Evolutionary conservation across 2,888 invertebrate genomes (phyloP), one percentile per base, ranked within the genome.

Genomic region (Vannuccia rotundouncinata): DNA sequence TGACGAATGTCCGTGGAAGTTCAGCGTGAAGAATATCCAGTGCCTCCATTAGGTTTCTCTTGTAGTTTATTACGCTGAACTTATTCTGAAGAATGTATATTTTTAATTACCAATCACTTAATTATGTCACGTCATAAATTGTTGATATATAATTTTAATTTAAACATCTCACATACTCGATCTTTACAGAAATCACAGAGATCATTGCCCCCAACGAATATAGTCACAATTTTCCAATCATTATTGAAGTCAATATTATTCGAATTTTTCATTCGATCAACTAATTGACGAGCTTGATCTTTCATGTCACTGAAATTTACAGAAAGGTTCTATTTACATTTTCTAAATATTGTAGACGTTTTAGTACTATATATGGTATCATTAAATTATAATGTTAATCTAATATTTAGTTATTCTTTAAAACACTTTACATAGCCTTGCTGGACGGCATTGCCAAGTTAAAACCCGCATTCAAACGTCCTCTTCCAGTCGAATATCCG

Each of bases 141-240:
- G 45, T 45, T 45, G 17, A 45, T 45, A 45, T 45, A 17, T 45
- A 17, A 45, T 45, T 45, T 45, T 45, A 10, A 45, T 45, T 45
- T 45, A 10, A 45, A 45, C 5, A 45, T 10, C 17, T 45, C 10
- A 45, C 45, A 10, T 45, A 45, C 45, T 5, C 45, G 45, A 45
- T 45, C 45, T n/a, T 84, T 81, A 83, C 87, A 87, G 78, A 81
- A 85, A 29, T 83, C 82, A 80, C 87, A 87, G 2, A 87, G 83
- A 82, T 87, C 86, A 82, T 87, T 87, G 73, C 84, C 86, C 1
- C 87, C 87, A 25, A 86, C 83, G 74, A 87, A 86, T 31, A 87
- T 29, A 0, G 86, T 86, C 77, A 86, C 84, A 1, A 87, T 79
- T 82, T 87, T 45, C 45, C 45, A 45, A 45, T 45, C 45, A 17